Evolutionary conservation across 2,113 vertebrate species (phyloP).

Genomic region (Corythornis cristatus): DNA sequence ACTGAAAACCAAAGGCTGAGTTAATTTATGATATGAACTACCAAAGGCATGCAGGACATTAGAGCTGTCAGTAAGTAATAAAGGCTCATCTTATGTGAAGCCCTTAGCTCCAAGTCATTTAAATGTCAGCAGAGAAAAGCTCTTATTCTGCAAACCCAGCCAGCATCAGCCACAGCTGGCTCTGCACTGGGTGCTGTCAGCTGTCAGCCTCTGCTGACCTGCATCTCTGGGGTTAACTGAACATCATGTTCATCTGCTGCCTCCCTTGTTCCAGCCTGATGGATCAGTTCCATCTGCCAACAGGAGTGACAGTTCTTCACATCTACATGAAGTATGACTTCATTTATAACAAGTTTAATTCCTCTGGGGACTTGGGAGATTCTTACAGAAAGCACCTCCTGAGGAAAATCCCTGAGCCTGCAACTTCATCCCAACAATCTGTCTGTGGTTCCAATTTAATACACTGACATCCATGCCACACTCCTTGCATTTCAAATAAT

Average conservation of each 20-base stretch:
- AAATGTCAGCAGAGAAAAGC: conserved; percentile 13
- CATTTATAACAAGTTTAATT: not conserved
- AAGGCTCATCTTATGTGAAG: not conserved
- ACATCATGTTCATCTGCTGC: not conserved
- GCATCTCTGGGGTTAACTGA: not conserved
- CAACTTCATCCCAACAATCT: not conserved
- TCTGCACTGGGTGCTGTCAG: not conserved
- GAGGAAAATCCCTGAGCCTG: not conserved
- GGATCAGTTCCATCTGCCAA: not conserved
- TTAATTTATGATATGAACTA: not conserved
- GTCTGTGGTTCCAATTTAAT: not conserved
- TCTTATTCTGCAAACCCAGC: not conserved
- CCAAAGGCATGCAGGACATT: not conserved
- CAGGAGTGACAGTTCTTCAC: not conserved
- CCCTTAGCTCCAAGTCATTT: not conserved
- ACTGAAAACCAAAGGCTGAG: not conserved
- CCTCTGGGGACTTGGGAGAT: not conserved
- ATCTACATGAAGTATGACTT: not conserved
- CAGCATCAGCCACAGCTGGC: not conserved
- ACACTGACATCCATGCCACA: not conserved
- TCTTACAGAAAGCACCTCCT: not conserved
- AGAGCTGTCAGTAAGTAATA: not conserved
- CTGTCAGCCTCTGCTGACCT: not conserved
- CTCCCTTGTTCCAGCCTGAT: not conserved
- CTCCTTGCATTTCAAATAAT: not conserved